Evolutionary conservation across 2,113 vertebrate genomes (phyloP).

Genomic region (Corvus moneduloides): DNA sequence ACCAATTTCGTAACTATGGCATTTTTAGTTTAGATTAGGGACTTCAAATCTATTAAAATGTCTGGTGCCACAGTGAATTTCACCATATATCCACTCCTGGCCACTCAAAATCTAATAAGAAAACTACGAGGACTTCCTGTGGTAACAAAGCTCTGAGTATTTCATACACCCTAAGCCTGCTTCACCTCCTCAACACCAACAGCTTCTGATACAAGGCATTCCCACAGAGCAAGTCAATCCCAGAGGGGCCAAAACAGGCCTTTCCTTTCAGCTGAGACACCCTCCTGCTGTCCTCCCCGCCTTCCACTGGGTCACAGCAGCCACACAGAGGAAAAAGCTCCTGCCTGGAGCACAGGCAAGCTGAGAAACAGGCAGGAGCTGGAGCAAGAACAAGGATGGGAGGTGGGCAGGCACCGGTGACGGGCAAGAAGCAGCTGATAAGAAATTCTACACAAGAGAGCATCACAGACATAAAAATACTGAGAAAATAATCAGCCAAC

Average conservation of each 20-base stretch:
- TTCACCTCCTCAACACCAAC: background rate
- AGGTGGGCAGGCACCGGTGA: background rate
- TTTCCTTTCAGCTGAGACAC: background rate
- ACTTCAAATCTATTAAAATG: background rate
- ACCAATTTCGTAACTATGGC: fast-evolving
- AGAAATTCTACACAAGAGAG: background rate
- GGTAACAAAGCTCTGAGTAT: background rate
- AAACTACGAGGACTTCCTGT: background rate
- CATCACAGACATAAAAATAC: background rate
- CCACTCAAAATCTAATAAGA: background rate
- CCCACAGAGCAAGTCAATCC: background rate
- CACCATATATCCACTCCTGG: background rate
- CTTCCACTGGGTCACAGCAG: background rate
- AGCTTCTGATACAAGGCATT: background rate
- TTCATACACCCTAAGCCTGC: background rate
- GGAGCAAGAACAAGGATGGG: fast-evolving
- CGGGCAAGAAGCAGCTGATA: background rate
- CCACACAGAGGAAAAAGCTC: background rate
- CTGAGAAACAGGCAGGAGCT: background rate
- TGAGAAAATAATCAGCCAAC: background rate
- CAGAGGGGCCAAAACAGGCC: background rate
- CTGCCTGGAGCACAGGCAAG: background rate
- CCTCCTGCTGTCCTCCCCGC: background rate
- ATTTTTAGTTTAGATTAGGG: background rate
- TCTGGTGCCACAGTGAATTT: background rate